Percentiles rank a stretch among this genome's conserved stretches.
Evolutionary conservation across 2,888 invertebrate genomes (phyloP).

Genomic region (Gasteruption jaculator): DNA sequence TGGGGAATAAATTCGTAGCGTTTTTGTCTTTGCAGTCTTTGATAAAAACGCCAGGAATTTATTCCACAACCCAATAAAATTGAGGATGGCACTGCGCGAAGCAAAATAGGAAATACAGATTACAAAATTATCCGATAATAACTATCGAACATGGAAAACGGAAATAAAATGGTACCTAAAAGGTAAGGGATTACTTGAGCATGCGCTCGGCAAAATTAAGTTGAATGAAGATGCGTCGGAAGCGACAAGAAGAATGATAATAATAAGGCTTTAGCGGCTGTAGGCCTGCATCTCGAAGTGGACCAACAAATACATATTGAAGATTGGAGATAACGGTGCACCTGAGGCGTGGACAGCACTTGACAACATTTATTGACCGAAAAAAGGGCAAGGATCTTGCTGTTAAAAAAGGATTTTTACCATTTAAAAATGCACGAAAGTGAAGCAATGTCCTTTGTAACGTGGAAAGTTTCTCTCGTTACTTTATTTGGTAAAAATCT

Average conservation of each 20-base stretch:
- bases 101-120: not conserved
- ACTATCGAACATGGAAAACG: not conserved
- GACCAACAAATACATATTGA: slow-evolving; percentile 16
- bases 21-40: too few relatives aligned
- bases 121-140: not conserved
- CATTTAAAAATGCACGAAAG: slow-evolving; percentile 9
- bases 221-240: not conserved
- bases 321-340: slow-evolving; percentile 10
- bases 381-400: slow-evolving; percentile 14
- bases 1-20: too few relatives aligned
- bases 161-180: not conserved
- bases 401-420: slow-evolving; percentile 9
- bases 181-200: not conserved
- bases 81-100: too few relatives aligned
- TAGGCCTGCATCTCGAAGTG: slow-evolving; percentile 11
- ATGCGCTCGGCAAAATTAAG: not conserved
- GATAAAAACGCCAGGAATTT: too few relatives aligned
- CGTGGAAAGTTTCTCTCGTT: too few relatives aligned
- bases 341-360: slow-evolving; percentile 5
- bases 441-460: slow-evolving; percentile 12
- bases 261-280: slow-evolving; percentile 1
- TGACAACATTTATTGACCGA: slow-evolving; percentile 14
- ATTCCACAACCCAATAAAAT: too few relatives aligned
- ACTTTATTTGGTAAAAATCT: too few relatives aligned
- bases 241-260: not conserved